These are phyloP conservation scores for Drosophila tani DNA, from an alignment of 1,140 invertebrate species.

Conservation along the genomic window DNA sequence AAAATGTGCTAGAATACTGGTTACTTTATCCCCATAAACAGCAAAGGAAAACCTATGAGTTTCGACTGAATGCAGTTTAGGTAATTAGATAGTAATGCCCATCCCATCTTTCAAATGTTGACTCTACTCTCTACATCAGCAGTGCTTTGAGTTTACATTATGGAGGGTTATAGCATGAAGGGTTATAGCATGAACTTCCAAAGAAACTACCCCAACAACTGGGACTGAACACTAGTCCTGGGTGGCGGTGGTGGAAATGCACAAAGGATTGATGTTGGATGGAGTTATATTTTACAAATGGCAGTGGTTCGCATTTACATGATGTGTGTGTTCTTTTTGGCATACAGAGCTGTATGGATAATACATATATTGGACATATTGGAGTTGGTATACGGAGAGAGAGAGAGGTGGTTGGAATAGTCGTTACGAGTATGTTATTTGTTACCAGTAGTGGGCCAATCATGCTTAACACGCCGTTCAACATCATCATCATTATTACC, in stretches of 20 bases:
- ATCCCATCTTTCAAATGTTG: neutral
- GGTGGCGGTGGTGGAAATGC: conserved; percentile 13
- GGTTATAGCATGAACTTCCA: neutral
- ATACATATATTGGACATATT: conserved; percentile 37
- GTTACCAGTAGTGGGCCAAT: conserved; percentile 85
- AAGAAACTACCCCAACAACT: conserved; percentile 13
- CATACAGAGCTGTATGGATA: conserved; percentile 37
- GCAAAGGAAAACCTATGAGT: neutral
- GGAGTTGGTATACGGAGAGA: conserved; percentile 43
- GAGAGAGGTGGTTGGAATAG: conserved; percentile 50
- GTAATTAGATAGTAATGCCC: neutral
- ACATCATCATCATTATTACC: conserved; percentile 69
- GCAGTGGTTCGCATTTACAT: conserved; percentile 41
- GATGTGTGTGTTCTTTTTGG: conserved; percentile 40
- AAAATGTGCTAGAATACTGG: neutral
- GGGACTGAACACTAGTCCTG: conserved; percentile 16
- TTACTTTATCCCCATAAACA: neutral
- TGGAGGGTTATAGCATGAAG: neutral
- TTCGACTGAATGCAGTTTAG: conserved; percentile 10
- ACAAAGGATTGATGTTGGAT: conserved; percentile 50
- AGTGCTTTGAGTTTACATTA: conserved; percentile 10
- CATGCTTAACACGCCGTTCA: conserved; percentile 81
- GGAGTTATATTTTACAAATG: conserved; percentile 75
- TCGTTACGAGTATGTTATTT: conserved; percentile 64
- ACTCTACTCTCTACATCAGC: conserved; percentile 16